These are phyloP conservation scores for Cherax destructor DNA, from an alignment of 1,140 invertebrate species.

Conservation along the genomic window DNA sequence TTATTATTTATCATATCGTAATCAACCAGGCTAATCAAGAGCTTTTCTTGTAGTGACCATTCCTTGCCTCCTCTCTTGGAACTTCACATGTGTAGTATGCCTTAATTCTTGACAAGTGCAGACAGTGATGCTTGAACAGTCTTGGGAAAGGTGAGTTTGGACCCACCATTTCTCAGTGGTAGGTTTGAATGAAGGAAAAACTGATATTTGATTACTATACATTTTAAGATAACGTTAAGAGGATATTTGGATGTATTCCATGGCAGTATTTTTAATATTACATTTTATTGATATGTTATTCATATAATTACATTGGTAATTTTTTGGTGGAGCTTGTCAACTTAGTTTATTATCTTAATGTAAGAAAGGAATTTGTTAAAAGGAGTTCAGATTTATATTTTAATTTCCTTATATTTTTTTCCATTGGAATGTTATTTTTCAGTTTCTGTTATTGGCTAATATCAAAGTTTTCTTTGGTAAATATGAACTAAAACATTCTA, in stretches of 20 bases:
- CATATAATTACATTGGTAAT: neutral
- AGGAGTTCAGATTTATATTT: neutral
- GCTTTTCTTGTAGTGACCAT: neutral
- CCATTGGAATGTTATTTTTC: neutral
- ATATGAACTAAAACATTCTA: neutral
- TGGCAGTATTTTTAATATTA: neutral
- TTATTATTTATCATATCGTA: constrained; percentile 36
- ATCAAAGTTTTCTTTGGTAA: neutral
- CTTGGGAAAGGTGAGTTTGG: neutral
- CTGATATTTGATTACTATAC: neutral
- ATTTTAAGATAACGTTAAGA: neutral
- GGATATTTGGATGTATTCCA: neutral
- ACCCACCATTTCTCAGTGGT: neutral
- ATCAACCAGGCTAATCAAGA: constrained; percentile 18
- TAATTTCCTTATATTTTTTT: neutral
- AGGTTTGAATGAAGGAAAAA: neutral
- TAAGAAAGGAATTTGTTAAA: neutral
- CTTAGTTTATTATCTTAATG: neutral
- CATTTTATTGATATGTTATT: neutral
- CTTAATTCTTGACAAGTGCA: neutral
- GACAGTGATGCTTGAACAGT: neutral
- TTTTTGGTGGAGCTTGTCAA: neutral
- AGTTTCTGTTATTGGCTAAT: too few relatives aligned
- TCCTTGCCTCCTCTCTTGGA: constrained; percentile 13
- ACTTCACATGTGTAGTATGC: constrained; percentile 24